phyloP scores from a whole-genome alignment of 2,888 invertebrate species.

The Pedicia rivosa region DNA sequence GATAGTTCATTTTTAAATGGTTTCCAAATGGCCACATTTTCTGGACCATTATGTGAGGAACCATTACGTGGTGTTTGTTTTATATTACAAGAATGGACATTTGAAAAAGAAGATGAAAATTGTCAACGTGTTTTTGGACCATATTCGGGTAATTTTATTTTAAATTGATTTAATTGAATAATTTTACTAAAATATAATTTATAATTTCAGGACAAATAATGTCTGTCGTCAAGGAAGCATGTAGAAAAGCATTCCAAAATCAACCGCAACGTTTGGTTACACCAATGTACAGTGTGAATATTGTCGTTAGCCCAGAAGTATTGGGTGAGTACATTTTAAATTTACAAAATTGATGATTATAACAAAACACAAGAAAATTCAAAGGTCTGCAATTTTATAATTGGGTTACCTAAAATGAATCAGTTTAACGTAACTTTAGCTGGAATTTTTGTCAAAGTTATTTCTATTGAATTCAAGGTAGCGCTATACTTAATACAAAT shows the following conservation, averaged over 20 bases:
- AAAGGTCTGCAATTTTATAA: too few species aligned
- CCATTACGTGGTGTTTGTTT: conserved; percentile 93
- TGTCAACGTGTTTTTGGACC: conserved; percentile 28
- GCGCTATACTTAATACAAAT: too few species aligned
- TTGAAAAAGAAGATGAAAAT: conserved; percentile 31
- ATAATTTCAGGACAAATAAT: conserved; percentile 61
- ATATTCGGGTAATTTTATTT: conserved; percentile 33
- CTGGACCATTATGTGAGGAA: conserved; percentile 94
- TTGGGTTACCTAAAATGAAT: too few species aligned
- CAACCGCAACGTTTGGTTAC: conserved; percentile 85
- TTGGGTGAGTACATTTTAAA: conserved; percentile 56
- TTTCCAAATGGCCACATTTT: conserved; percentile 67
- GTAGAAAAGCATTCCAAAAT: conserved; percentile 72
- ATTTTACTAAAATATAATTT: conserved; percentile 1
- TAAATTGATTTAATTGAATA: not conserved
- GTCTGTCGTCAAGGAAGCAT: conserved; percentile 79
- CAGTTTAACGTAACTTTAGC: too few species aligned
- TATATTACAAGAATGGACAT: conserved; percentile 68
- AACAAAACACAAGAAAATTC: too few species aligned
- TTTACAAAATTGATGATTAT: too few species aligned
- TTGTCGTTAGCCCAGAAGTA: conserved; percentile 73
- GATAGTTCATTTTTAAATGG: conserved; percentile 75
- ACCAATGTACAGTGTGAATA: conserved; percentile 79
- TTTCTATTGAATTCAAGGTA: too few species aligned
- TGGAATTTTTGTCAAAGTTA: too few species aligned